phyloP scores from a whole-genome alignment of 2,888 invertebrate species.

The Lasioglossum zephyrum region DNA sequence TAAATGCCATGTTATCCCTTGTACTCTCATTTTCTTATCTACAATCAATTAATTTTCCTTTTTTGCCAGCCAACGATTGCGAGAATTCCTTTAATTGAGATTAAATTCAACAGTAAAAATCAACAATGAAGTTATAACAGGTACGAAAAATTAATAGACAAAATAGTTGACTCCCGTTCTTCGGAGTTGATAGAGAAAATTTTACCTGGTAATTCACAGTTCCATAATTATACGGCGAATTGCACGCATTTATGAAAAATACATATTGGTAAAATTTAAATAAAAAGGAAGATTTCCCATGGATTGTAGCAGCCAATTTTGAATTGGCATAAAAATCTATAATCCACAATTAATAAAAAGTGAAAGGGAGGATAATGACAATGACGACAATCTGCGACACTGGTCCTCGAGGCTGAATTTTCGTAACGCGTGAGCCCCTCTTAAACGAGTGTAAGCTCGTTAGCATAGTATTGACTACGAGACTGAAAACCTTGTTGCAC shows the following conservation, averaged over 20 bases:
- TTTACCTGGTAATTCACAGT: no score
- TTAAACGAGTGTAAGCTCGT: constrained; percentile 63
- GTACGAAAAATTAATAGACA: no score
- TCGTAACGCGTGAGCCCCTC: constrained; percentile 58
- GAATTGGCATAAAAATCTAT: background rate
- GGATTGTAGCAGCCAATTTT: background rate
- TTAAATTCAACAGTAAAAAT: no score
- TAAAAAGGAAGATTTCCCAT: background rate
- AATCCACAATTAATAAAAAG: background rate
- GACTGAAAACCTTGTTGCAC: constrained; percentile 59
- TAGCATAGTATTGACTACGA: constrained; percentile 54
- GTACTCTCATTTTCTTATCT: background rate
- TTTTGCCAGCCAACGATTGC: background rate
- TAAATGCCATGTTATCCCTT: background rate
- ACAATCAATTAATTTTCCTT: background rate
- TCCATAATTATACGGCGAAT: background rate
- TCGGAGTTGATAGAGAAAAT: no score
- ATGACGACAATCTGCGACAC: background rate
- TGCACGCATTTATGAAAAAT: background rate
- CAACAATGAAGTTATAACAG: no score
- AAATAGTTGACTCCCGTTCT: no score
- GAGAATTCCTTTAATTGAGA: no score
- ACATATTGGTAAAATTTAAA: background rate
- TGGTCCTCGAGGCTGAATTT: constrained; percentile 27
- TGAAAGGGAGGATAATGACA: background rate